These are phyloP conservation scores for Hycleus phaleratus DNA, from an alignment of 1,140 invertebrate species.

Conservation along the genomic window DNA sequence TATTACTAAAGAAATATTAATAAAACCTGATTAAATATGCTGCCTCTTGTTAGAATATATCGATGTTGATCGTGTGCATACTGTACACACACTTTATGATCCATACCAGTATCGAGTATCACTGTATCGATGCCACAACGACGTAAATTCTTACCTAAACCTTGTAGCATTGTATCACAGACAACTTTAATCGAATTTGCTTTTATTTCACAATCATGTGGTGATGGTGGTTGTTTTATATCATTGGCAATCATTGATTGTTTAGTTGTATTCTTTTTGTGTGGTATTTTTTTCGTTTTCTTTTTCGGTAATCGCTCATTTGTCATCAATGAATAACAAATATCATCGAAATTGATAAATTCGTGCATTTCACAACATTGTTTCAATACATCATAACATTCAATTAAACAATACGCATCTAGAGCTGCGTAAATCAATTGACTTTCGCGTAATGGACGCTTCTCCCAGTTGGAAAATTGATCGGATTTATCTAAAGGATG, in stretches of 20 bases:
- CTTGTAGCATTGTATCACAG: constrained; percentile 49
- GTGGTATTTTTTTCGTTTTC: constrained; percentile 39
- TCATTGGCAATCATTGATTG: constrained; percentile 8
- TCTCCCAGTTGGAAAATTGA: constrained; percentile 84
- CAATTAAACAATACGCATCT: constrained; percentile 71
- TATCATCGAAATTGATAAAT: constrained; percentile 52
- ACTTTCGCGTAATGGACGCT: constrained; percentile 61
- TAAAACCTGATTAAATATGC: background rate
- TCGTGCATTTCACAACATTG: constrained; percentile 41
- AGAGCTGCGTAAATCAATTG: constrained; percentile 77
- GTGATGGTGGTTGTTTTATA: constrained; percentile 21
- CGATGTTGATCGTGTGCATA: constrained; percentile 47
- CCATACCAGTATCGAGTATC: constrained; percentile 44
- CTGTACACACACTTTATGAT: constrained; percentile 46
- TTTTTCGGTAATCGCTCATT: constrained; percentile 42
- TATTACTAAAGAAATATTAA: background rate
- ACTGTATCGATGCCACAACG: constrained; percentile 58
- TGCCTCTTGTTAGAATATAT: constrained; percentile 50
- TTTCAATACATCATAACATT: constrained; percentile 58
- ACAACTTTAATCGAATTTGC: constrained; percentile 41
- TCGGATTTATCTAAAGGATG: constrained; percentile 68
- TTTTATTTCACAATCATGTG: constrained; percentile 11
- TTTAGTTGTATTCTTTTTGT: constrained; percentile 22
- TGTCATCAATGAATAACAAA: constrained; percentile 48
- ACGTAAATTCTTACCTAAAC: constrained; percentile 52